Percentiles rank a stretch among this genome's conserved stretches.
Conservation (phyloP, 2,888 invertebrate genomes). For the Hecatera dysodea region DNA sequence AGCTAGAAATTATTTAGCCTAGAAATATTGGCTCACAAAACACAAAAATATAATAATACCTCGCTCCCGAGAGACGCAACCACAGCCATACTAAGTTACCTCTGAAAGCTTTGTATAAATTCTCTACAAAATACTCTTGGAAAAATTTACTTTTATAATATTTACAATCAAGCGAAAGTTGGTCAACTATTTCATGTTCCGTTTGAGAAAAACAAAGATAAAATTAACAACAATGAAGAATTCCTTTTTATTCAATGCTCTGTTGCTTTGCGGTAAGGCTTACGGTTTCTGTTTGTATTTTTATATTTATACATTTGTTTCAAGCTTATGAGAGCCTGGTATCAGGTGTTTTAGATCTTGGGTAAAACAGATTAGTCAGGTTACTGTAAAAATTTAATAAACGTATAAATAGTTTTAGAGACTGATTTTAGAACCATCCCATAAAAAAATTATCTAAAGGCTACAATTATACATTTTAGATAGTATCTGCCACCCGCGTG, state of each 20-base stretch:
- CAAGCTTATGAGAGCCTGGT: slow-evolving; percentile 28
- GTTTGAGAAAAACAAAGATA: slow-evolving; percentile 66
- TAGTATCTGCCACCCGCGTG: too few species aligned
- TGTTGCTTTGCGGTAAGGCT: slow-evolving; percentile 39
- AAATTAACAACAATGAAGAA: slow-evolving; percentile 53
- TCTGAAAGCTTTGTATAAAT: slow-evolving; percentile 64
- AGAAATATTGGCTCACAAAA: slow-evolving; percentile 31
- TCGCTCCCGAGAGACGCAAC: slow-evolving; percentile 34
- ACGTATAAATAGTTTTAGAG: background rate
- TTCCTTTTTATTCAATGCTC: slow-evolving; percentile 54
- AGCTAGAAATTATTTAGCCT: slow-evolving; percentile 25
- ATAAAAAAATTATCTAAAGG: too few species aligned
- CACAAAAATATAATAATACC: slow-evolving; percentile 46
- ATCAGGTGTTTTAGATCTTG: background rate
- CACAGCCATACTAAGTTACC: slow-evolving; percentile 52
- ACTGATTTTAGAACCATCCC: background rate
- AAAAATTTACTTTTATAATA: slow-evolving; percentile 63
- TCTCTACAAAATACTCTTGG: slow-evolving; percentile 61
- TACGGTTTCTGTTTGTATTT: slow-evolving; percentile 42
- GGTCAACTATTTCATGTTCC: slow-evolving; percentile 62
- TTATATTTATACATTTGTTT: slow-evolving; percentile 18
- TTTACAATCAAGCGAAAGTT: slow-evolving; percentile 66
- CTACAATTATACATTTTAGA: too few species aligned
- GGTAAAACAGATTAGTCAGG: background rate
- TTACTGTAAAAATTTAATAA: too few species aligned